Conservation (phyloP, 2,113 vertebrate species). For the Spermophilus dauricus region DNA sequence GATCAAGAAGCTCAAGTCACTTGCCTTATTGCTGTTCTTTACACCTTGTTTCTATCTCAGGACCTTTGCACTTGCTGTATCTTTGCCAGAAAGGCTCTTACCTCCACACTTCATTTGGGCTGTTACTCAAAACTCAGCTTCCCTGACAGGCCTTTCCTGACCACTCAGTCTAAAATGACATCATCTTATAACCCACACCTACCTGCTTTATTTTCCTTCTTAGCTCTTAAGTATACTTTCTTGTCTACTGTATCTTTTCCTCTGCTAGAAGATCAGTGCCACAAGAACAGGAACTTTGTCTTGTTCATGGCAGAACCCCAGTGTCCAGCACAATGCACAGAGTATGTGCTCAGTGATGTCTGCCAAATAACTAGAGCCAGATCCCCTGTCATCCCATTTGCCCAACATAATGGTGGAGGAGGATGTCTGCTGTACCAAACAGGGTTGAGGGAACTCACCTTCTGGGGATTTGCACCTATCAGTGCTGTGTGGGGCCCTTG, state of each 20-base stretch:
- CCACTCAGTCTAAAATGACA: background rate
- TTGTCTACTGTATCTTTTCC: background rate
- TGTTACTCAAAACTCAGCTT: background rate
- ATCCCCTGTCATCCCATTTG: background rate
- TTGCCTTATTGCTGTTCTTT: background rate
- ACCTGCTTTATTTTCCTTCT: background rate
- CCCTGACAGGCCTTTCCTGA: background rate
- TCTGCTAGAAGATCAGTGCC: background rate
- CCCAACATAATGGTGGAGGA: background rate
- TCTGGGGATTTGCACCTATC: rapidly evolving
- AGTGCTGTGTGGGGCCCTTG: rapidly evolving
- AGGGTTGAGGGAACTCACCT: background rate
- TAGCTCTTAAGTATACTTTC: background rate
- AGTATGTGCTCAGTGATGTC: background rate
- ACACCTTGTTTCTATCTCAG: background rate
- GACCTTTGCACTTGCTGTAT: conserved; percentile 52
- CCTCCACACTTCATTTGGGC: background rate
- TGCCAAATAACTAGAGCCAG: background rate
- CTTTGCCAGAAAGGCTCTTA: background rate
- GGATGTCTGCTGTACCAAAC: background rate
- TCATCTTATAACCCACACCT: background rate
- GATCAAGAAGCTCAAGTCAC: background rate
- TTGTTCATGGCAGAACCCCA: background rate
- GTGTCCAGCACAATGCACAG: background rate
- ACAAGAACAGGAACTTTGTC: background rate